A percentile compares a stretch with the other conserved stretches of the same genome.
Conservation (phyloP, 2,797 vertebrate genomes). For the Yasuhikotakia modesta region DNA sequence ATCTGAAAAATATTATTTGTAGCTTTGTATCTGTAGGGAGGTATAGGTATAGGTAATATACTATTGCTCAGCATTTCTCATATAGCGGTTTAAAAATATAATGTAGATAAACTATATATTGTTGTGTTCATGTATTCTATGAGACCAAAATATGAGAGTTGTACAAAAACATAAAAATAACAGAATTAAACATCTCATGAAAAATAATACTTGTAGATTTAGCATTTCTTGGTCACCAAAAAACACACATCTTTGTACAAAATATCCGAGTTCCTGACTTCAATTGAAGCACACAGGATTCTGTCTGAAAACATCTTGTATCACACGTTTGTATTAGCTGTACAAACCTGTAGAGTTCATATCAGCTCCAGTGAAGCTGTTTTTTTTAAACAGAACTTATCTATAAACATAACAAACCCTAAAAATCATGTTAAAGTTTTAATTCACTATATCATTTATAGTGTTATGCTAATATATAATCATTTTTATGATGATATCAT, state of each 20-base stretch:
- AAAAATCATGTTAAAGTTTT: no score
- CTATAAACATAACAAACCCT: background rate
- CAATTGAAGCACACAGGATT: background rate
- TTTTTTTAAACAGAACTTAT: background rate
- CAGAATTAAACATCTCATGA: background rate
- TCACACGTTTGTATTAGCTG: background rate
- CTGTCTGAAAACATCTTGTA: background rate
- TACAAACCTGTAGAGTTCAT: background rate
- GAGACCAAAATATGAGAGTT: no score
- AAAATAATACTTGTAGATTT: background rate
- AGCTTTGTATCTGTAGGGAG: no score
- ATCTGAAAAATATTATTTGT: no score
- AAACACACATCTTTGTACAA: conserved; percentile 1
- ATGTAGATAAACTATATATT: no score
- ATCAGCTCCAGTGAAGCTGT: background rate
- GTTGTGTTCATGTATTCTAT: no score
- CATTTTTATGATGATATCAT: no score
- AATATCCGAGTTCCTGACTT: background rate
- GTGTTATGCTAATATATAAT: no score
- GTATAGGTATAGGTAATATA: no score
- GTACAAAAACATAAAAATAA: background rate
- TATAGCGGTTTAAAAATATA: no score
- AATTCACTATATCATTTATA: no score
- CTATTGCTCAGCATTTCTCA: no score
- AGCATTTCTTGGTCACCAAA: background rate